Percentiles rank a stretch among this genome's conserved stretches.
Conservation (phyloP, 2,113 vertebrate genomes). For the Microtus pennsylvanicus region DNA sequence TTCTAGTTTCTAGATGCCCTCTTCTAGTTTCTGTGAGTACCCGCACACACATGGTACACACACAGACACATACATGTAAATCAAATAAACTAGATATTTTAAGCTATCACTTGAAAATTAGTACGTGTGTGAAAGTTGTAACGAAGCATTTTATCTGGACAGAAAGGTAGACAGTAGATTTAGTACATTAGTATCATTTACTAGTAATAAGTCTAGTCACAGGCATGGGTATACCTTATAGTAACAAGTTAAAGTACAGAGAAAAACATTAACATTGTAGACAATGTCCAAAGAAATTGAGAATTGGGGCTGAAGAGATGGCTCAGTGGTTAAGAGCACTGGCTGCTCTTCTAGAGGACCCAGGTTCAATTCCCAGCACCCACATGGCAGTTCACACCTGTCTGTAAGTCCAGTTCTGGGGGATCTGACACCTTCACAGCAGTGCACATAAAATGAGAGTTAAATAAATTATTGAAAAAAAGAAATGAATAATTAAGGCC, state of each 20-base stretch:
- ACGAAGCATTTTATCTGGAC: not conserved
- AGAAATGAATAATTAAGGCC: not conserved
- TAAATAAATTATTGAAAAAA: not conserved
- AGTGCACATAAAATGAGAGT: too few species aligned
- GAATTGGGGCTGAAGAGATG: not conserved
- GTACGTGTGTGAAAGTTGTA: not conserved
- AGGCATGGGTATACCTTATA: not conserved
- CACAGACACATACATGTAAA: not conserved
- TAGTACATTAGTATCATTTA: not conserved
- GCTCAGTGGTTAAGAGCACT: too few species aligned
- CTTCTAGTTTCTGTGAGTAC: not conserved
- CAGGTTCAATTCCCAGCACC: too few species aligned
- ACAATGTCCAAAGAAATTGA: not conserved
- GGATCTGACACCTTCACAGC: too few species aligned
- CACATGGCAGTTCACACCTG: too few species aligned
- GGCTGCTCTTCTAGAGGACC: too few species aligned
- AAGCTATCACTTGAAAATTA: not conserved
- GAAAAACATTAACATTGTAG: not conserved
- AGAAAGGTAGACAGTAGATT: slow-evolving; percentile 15
- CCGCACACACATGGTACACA: not conserved
- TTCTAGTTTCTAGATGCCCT: not conserved
- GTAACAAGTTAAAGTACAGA: not conserved
- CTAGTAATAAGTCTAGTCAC: not conserved
- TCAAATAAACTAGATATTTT: not conserved
- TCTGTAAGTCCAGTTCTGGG: too few species aligned